Base-by-base conservation (phyloP, 2,797 vertebrate genomes). In the Loriculus beryllinus region DNA sequence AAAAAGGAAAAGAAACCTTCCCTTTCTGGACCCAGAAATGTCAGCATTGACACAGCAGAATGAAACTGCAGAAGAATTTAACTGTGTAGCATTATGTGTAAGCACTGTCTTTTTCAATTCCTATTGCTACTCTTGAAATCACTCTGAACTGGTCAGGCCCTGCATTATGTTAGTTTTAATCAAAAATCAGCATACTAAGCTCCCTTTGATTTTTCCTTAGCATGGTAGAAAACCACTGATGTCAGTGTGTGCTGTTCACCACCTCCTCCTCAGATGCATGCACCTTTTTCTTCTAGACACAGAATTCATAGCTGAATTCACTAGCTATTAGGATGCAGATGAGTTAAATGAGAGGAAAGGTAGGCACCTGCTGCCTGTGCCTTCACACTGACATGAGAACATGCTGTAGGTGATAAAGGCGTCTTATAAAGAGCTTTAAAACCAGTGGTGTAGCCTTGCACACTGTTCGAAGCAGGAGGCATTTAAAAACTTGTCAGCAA, bases 221-320 rank as follows among this genome's bases (percentile, higher is more conserved):
- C 48, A 60, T 69, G 20, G 39, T 2, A 23, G 56, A 37, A 90
- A 45, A 1, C 5, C 22, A 12, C 14, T 12, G 7, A 11, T 29
- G 23, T 82, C 48, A 28, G 31, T 23, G 51, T 49, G 86, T 18
- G 3, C 31, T 65, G 26, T 47, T 86, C 23, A 23, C 37, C 13
- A 18, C 37, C 37, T 81, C 17, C n/a, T 49, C 31, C 69, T 0
- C 0, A 29, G 31, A 14, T 45, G 25, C 14, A 3, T 7, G 6
- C 25, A 42, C 74, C 6, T 82, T 86, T 49, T 81, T 15, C 21
- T 75, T 63, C 39, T 13, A 39, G 45, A 16, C 12, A 9, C 56
- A 57, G 56, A 57, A 35, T 25, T 57, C 56, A 35, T 57, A 25
- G 56, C 31, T 26, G 35, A 52, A 56, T 82, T 91, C 31, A 21